Base-by-base conservation (phyloP, 2,888 invertebrate genomes). In the Phalangium opilio region DNA sequence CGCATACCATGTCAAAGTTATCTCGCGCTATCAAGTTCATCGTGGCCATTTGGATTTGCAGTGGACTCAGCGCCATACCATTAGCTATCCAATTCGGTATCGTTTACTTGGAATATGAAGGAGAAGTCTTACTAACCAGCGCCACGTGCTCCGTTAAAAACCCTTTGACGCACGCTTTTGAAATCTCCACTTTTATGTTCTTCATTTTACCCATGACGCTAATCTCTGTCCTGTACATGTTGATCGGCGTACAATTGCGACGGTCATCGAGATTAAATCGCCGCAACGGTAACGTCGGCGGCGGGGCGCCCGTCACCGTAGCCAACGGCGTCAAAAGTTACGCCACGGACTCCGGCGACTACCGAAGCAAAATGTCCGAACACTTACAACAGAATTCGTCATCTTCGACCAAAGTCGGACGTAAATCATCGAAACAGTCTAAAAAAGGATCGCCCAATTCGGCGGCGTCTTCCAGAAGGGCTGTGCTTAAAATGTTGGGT, bases 121-220 rank as follows among this genome's bases (percentile, higher is more conserved):
- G 46, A 3, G 32, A 39, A 10, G 44, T 35, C 1, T 27, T 50
- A 1, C 27, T 43, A 17, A 50, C 43, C n/a, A 47, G 50, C 4
- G 55, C 55, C 8, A 38, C 38, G 2, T 57, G 57, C 34, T 43
- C 74, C 19, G 71, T 78, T n/a, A 56, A 56, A 27, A 75, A 74
- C 58, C 71, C 73, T 50, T 70, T 76, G 40, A 75, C 76, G 48
- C 78, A 81, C 67, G 77, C 79, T 52, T 84, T 85, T 62, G 79
- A 81, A 61, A 75, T 83, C 59, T 84, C 86, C 34, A 77, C 79
- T 0, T 65, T 75, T 61, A 68, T 87, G 59, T 85, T 87, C 67
- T 89, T 89, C 64, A 76, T 84, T 34, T 41, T 53, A 4, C 89
- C 87, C 1, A 85, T 87, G 83, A 81, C 81, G 27, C 72, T 86